Evolutionary conservation across 2,888 invertebrate species (phyloP).

Genomic region (Lycophotia porphyrea): DNA sequence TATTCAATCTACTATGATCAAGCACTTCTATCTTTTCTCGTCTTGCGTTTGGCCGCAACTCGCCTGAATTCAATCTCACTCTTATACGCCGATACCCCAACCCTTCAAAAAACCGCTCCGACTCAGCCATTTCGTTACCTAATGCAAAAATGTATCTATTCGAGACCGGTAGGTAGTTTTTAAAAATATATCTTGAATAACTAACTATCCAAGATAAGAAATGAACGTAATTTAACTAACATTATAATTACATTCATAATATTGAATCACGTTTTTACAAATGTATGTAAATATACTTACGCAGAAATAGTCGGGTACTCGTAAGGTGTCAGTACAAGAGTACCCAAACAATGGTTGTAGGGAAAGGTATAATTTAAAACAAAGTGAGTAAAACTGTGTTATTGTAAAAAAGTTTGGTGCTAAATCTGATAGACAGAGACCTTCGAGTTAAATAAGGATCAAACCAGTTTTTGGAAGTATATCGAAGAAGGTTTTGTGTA

Average conservation of each 20-base stretch:
- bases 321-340: neutral
- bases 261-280: constrained; percentile 2
- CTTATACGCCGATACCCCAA: neutral
- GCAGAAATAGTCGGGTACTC: neutral
- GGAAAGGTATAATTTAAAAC: neutral
- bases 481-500: constrained; percentile 25
- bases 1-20: neutral
- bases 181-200: neutral
- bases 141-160: no score
- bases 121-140: no score
- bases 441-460: constrained; percentile 23
- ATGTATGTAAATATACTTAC: neutral
- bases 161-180: no score
- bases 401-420: neutral
- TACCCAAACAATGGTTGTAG: constrained; percentile 15
- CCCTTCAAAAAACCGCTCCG: neutral
- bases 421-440: neutral
- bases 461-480: constrained; percentile 30
- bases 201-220: neutral
- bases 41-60: no score
- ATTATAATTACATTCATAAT: neutral
- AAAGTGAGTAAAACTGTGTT: neutral
- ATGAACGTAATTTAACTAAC: neutral
- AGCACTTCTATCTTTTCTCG: neutral
- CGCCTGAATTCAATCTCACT: neutral